Evolutionary conservation across 2,888 invertebrate genomes (phyloP), one percentile per base, ranked within the genome.

Genomic region (Leptinotarsa tumamoca): DNA sequence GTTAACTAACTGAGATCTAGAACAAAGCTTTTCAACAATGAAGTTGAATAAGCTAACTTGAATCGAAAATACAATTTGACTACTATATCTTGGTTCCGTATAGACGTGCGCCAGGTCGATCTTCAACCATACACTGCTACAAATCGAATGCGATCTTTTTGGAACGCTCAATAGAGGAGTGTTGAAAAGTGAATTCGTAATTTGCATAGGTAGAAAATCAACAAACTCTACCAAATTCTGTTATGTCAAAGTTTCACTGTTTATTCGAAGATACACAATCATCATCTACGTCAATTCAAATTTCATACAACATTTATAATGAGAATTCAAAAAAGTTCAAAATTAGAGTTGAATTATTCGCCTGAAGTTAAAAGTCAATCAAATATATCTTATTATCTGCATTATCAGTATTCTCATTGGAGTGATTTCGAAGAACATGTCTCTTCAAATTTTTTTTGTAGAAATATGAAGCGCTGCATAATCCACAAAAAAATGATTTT

Each of bases 401-500:
- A 18, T 54, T 54, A 18, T 18, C 18, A 1, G 10, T 18, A 54
- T 54, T 54, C 18, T 54, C 54, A 54, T 54, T 4, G 18, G 54
- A 54, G 7, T 54, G 54, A 18, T 54, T 54, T n/a, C 18, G n/a
- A 54, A 54, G 54, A 54, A 54, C 18, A 54, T 54, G 54, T 13
- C 54, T 54, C 18, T 54, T 54, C 14, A 54, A 54, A 54, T 54
- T 54, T 13, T 54, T 54, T 18, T 54, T 54, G 54, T 54, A 54
- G 13, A 54, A 54, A 54, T 54, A 54, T 18, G 18, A 82, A 7
- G 83, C 83, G 13, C 81, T 81, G 74, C 84, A 84, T 3, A 83
- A 75, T n/a, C 79, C 75, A 67, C 84, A 84, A 68, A 82, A 83
- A 77, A 84, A 84, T 67, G 80, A 79, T 27, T 83, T 77, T 69